Evolutionary conservation across 2,797 vertebrate species (phyloP).

Genomic region (Mormyrus hasselquistii): DNA sequence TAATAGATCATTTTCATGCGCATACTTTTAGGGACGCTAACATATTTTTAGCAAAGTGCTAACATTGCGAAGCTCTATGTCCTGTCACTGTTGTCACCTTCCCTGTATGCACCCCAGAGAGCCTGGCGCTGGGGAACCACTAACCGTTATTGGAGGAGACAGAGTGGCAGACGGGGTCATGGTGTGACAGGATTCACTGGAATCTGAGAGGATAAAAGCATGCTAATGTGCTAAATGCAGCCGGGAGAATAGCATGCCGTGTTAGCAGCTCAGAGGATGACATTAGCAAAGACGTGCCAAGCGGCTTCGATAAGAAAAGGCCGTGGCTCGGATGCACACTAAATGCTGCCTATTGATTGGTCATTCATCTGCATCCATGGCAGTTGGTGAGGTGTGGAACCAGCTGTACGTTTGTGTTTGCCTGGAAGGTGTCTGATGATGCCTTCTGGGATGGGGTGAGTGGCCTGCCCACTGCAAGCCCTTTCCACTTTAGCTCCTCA

Average conservation of each 20-base stretch:
- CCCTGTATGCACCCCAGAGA: background rate
- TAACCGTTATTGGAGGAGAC: constrained; percentile 2
- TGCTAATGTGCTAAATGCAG: constrained; percentile 5
- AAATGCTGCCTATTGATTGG: background rate
- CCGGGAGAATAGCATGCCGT: background rate
- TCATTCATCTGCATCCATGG: background rate
- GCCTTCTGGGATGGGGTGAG: background rate
- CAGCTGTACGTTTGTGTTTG: background rate
- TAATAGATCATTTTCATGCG: background rate
- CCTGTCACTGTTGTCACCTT: constrained; percentile 1
- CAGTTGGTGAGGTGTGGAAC: background rate
- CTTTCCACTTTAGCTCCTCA: background rate
- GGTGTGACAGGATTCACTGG: background rate
- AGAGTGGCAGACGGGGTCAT: background rate
- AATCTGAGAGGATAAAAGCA: background rate
- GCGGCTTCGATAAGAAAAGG: background rate
- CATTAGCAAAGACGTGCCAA: background rate
- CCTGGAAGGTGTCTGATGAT: background rate
- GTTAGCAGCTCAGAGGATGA: background rate
- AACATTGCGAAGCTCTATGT: background rate
- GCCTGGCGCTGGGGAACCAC: background rate
- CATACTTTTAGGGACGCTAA: background rate
- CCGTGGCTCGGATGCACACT: background rate
- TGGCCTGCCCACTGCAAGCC: background rate
- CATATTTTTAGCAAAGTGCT: background rate